A percentile compares a stretch with the other conserved stretches of the same genome.
These are phyloP conservation scores for Hydractinia echinata DNA, from an alignment of 30 jellyfish, hydroid and myxozoan genomes.

Conservation along the genomic window DNA sequence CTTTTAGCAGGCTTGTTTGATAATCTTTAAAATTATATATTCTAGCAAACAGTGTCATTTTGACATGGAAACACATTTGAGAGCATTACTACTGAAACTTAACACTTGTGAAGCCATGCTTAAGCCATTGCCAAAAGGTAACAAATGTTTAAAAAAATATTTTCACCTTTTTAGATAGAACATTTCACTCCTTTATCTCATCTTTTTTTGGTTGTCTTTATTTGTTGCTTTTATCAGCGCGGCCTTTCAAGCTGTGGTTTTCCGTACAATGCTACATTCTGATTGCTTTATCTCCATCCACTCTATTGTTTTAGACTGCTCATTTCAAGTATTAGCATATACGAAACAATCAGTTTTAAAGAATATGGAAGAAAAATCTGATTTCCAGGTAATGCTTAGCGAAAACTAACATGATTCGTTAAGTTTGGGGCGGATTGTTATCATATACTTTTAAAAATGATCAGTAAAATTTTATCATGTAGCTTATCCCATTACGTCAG, in stretches of 20 bases:
- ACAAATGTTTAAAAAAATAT: background rate
- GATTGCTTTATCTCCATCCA: background rate
- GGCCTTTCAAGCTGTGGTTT: background rate
- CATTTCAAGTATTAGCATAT: slow-evolving; percentile 28
- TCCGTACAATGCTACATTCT: background rate
- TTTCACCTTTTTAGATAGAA: no score
- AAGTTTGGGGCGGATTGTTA: no score
- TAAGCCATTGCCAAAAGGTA: slow-evolving; percentile 48
- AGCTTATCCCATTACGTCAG: no score
- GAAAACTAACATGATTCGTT: no score
- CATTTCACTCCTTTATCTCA: no score
- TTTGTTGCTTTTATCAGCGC: background rate
- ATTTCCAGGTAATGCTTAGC: background rate
- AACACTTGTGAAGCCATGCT: slow-evolving; percentile 56
- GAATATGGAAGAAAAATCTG: slow-evolving; percentile 11
- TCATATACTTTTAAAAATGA: no score
- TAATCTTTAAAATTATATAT: background rate
- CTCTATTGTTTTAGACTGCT: slow-evolving; percentile 12
- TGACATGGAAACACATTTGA: slow-evolving; percentile 39
- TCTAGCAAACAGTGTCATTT: slow-evolving; percentile 4
- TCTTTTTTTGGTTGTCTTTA: background rate
- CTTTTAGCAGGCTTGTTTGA: no score
- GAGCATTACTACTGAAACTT: slow-evolving; percentile 56
- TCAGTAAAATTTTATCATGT: no score
- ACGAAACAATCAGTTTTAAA: slow-evolving; percentile 8